Percentiles rank a stretch among this genome's conserved stretches.
Conservation (phyloP, 2,797 vertebrate genomes). For the Vespertilio murinus region DNA sequence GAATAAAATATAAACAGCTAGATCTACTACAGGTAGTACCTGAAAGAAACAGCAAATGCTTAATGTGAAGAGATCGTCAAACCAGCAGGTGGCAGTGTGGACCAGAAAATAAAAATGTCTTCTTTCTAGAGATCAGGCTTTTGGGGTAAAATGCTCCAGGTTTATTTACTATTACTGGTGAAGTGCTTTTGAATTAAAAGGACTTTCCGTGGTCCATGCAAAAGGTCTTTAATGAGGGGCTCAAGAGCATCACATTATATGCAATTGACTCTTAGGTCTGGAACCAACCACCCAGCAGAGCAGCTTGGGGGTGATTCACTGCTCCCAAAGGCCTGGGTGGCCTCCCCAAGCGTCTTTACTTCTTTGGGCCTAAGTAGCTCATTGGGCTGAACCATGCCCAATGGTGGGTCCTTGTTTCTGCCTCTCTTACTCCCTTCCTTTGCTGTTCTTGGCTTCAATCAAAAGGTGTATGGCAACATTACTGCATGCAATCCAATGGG, state of each 20-base stretch:
- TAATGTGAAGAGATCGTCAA: neutral
- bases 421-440: neutral
- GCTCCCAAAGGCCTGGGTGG: neutral
- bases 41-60: neutral
- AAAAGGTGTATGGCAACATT: neutral
- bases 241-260: neutral
- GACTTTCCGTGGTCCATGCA: neutral
- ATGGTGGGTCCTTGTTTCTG: neutral
- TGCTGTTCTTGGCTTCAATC: neutral
- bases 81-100: constrained; percentile 84
- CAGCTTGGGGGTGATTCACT: rapidly evolving
- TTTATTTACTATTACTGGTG: neutral
- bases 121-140: rapidly evolving
- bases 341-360: neutral
- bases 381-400: neutral
- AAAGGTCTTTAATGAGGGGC: neutral
- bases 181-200: neutral
- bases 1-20: neutral
- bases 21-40: neutral
- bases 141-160: rapidly evolving
- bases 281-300: neutral
- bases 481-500: neutral
- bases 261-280: neutral
- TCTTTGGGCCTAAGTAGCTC: neutral
- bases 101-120: constrained; percentile 76